These are phyloP conservation scores for Oscarella lobularis DNA, from an alignment of 37 sponge, comb jelly and placozoan species.

Conservation along the genomic window DNA sequence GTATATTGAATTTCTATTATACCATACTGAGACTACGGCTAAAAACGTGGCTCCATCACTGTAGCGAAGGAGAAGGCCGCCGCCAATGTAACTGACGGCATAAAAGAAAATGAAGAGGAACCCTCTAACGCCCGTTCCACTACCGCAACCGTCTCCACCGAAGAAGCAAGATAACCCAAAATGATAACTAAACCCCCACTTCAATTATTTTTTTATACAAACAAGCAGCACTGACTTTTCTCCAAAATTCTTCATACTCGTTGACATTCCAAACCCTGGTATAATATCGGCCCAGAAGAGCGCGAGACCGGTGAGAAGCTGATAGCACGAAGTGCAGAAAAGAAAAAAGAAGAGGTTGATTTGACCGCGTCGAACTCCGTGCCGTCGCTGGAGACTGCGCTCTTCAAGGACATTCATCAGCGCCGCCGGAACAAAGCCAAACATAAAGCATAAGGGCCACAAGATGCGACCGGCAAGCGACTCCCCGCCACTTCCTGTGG, in stretches of 20 bases:
- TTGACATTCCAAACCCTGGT: slow-evolving; percentile 32
- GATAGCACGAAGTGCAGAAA: slow-evolving; percentile 49
- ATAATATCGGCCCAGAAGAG: slow-evolving; percentile 56
- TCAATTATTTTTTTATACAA: too few species aligned
- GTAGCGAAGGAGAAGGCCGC: slow-evolving; percentile 44
- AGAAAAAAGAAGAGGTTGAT: slow-evolving; percentile 51
- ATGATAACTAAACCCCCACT: slow-evolving; percentile 27
- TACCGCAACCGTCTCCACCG: slow-evolving; percentile 37
- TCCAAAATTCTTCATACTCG: slow-evolving; percentile 32
- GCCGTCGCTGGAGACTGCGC: slow-evolving; percentile 33
- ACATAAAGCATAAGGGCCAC: slow-evolving; percentile 63
- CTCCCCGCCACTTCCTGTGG: slow-evolving; percentile 1
- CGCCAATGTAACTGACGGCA: slow-evolving; percentile 33
- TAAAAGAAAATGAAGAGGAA: slow-evolving; percentile 40
- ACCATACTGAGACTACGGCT: slow-evolving; percentile 42
- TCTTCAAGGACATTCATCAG: slow-evolving; percentile 65
- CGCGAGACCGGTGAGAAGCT: slow-evolving; percentile 22
- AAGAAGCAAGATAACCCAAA: slow-evolving; percentile 57
- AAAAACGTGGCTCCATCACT: slow-evolving; percentile 54
- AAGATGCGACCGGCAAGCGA: slow-evolving; percentile 20
- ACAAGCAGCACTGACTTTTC: slow-evolving; percentile 21
- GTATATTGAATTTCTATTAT: too few species aligned
- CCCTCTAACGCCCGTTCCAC: slow-evolving; percentile 33
- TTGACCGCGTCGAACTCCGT: slow-evolving; percentile 5
- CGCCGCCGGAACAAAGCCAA: slow-evolving; percentile 68